Conservation (phyloP, 2,113 vertebrate genomes). For the Thermophis baileyi region DNA sequence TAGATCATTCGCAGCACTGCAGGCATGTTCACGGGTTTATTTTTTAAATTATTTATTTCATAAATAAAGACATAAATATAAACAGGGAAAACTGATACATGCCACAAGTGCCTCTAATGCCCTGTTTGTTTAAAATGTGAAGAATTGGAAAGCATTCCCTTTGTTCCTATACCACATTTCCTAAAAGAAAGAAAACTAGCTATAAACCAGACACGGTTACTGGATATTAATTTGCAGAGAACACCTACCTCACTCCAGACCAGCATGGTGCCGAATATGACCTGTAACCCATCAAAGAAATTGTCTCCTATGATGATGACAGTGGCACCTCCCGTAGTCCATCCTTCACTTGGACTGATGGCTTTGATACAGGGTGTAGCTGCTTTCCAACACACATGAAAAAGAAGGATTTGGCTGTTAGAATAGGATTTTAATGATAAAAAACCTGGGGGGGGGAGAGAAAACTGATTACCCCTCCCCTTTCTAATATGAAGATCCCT, state of each 20-base stretch:
- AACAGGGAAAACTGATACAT: slow-evolving; percentile 15
- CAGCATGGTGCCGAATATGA: slow-evolving; percentile 98
- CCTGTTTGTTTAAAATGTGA: slow-evolving; percentile 44
- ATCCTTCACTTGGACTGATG: slow-evolving; percentile 98
- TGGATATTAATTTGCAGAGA: slow-evolving; percentile 74
- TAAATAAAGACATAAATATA: not conserved
- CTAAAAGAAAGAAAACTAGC: slow-evolving; percentile 51
- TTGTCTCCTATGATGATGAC: slow-evolving; percentile 99
- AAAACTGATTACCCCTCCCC: slow-evolving; percentile 62
- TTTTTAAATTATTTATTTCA: slow-evolving; percentile 13
- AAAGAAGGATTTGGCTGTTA: slow-evolving; percentile 76
- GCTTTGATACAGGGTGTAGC: slow-evolving; percentile 98
- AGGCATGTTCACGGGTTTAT: not conserved
- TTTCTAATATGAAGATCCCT: slow-evolving; percentile 63
- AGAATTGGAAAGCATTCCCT: not conserved
- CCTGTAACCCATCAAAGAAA: slow-evolving; percentile 97
- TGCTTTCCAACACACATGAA: slow-evolving; percentile 84
- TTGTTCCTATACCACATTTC: slow-evolving; percentile 52
- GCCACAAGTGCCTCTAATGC: slow-evolving; percentile 47
- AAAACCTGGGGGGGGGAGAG: slow-evolving; percentile 61
- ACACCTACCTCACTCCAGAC: slow-evolving; percentile 97
- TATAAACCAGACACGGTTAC: slow-evolving; percentile 65
- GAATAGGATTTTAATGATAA: slow-evolving; percentile 76
- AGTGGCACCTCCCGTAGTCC: slow-evolving; percentile 95
- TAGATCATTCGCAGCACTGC: not conserved